A percentile compares a stretch with the other conserved stretches of the same genome.
These are phyloP conservation scores for Chorisops tibialis DNA, from an alignment of 2,888 invertebrate genomes.

Conservation along the genomic window DNA sequence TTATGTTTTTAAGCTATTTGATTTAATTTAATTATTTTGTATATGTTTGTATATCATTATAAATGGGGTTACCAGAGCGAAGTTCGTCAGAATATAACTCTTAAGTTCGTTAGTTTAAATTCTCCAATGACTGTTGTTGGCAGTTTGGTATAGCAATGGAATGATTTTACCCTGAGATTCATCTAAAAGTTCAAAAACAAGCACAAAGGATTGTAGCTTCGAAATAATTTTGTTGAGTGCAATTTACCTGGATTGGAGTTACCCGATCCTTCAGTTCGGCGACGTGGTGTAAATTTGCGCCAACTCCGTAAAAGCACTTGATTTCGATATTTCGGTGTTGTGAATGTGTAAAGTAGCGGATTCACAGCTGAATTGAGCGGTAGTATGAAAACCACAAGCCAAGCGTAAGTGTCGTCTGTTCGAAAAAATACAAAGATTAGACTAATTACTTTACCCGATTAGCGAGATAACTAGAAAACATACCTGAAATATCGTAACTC, in stretches of 20 bases:
- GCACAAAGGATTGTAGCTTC: background rate
- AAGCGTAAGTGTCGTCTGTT: slow-evolving; percentile 62
- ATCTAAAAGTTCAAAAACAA: slow-evolving; percentile 16
- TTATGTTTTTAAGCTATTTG: background rate
- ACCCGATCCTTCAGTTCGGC: slow-evolving; percentile 45
- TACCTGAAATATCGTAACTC: slow-evolving; percentile 57
- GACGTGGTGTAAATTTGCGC: slow-evolving; percentile 49
- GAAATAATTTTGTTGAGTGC: background rate
- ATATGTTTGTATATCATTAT: slow-evolving; percentile 8
- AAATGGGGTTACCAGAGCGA: slow-evolving; percentile 18
- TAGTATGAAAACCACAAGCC: slow-evolving; percentile 64
- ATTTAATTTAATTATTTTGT: background rate
- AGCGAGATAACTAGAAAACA: slow-evolving; percentile 32
- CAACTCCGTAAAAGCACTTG: slow-evolving; percentile 52
- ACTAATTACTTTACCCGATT: background rate
- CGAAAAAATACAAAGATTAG: slow-evolving; percentile 17
- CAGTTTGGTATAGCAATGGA: slow-evolving; percentile 26
- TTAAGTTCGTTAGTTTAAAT: slow-evolving; percentile 1
- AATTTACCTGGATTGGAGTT: slow-evolving; percentile 30
- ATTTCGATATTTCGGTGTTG: slow-evolving; percentile 62
- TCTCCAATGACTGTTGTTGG: slow-evolving; percentile 20
- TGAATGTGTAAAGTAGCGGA: slow-evolving; percentile 66
- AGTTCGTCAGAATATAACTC: slow-evolving; percentile 7
- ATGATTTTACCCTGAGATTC: slow-evolving; percentile 32
- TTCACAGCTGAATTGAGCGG: slow-evolving; percentile 67